Evolutionary conservation across 2,797 vertebrate species (phyloP), one percentile per base, ranked within the genome.

Genomic region (Podargus strigoides): DNA sequence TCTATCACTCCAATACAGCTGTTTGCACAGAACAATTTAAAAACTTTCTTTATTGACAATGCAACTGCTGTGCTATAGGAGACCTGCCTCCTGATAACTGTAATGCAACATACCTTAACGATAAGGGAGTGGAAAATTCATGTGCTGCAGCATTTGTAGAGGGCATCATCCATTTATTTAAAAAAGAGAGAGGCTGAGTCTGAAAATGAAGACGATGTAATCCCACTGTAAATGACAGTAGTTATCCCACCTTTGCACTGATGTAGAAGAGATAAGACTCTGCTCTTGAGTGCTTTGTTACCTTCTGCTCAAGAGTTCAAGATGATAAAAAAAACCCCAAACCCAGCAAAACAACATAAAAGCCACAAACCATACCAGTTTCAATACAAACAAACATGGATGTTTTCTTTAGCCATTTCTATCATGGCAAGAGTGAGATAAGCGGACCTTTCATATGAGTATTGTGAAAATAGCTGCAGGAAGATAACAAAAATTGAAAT

Each of bases 371-470:
- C 59, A 67, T 93, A 84, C 63, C 34, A 70, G 70, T 94, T 96
- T 93, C 94, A 91, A 87, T 84, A 96, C 91, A 94, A 95, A 95
- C 77, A 92, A 95, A 91, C 60, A 87, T 30, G 72, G 70, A 79
- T 94, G 83, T 91, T 96, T 96, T 94, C 89, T 93, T 96, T 55
- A 96, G 87, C 77, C 52, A 87, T 91, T 93, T 91, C 42, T 90
- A 79, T 42, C 3, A 2, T n/a, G 74, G 63, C 79, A 88, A 12
- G 26, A 76, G 30, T 49, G 83, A 93, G 89, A 94, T 93, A 96
- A 88, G 67, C 21, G 0, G 77, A 82, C 77, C 83, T 91, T 92
- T 94, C 74, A 73, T 72, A 69, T 9, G 26, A 91, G 20, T 70
- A 39, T 56, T 94, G 55, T 90, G 83, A 95, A 95, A 96, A 95